Conservation (phyloP, 2,113 vertebrate species). For the Oxygymnocypris stewartii region DNA sequence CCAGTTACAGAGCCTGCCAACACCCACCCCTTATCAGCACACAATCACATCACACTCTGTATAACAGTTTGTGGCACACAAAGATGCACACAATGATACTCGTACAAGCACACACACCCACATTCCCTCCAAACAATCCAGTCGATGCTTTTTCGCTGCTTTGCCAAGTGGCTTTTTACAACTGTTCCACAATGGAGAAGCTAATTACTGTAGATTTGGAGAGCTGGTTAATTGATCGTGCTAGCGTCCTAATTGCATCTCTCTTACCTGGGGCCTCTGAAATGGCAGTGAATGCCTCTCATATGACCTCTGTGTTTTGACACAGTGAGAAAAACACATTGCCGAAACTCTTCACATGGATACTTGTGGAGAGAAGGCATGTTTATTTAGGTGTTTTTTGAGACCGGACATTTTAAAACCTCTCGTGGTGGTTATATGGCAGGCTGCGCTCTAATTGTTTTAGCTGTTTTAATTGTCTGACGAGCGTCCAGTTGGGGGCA, state of each 20-base stretch:
- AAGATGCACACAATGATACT: constrained; percentile 51
- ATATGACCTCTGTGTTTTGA: constrained; percentile 56
- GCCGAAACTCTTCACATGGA: constrained; percentile 38
- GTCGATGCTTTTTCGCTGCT: constrained; percentile 76
- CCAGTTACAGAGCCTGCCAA: constrained; percentile 49
- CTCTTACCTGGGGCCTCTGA: constrained; percentile 66
- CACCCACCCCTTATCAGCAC: constrained; percentile 40
- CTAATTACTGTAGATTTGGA: constrained; percentile 82
- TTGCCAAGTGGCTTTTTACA: constrained; percentile 81
- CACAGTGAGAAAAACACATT: constrained; percentile 44
- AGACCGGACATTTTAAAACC: constrained; percentile 8
- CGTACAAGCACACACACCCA: constrained; percentile 48
- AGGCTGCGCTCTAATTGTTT: background rate
- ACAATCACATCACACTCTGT: constrained; percentile 46
- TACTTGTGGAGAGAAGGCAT: constrained; percentile 54
- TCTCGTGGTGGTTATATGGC: background rate
- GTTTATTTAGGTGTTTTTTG: constrained; percentile 48
- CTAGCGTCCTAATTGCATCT: constrained; percentile 80
- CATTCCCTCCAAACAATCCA: constrained; percentile 71
- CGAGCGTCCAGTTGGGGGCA: constrained; percentile 68
- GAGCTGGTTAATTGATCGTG: constrained; percentile 81
- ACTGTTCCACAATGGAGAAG: constrained; percentile 78
- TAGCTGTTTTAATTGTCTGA: background rate
- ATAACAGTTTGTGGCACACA: constrained; percentile 44
- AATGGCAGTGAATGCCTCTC: constrained; percentile 52